Evolutionary conservation across 2,113 vertebrate genomes (phyloP), one percentile per base, ranked within the genome.

Genomic region (Cinclus mexicanus): DNA sequence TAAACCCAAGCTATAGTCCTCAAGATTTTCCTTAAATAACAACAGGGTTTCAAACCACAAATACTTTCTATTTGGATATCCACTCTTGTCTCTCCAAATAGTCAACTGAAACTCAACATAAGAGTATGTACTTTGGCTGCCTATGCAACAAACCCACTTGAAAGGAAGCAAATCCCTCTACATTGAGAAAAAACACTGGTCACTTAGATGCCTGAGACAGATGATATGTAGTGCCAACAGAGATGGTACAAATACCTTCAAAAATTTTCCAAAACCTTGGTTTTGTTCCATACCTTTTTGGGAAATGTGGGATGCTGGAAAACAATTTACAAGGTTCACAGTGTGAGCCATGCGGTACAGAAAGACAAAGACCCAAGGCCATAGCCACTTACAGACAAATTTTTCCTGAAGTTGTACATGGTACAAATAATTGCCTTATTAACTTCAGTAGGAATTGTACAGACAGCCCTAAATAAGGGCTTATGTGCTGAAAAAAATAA

Each of bases 331-430:
- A 87, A 39, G 4, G 31, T 63, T 59, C 65, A 59, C 6, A 70
- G 4, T 17, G 16, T 78, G 47, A 33, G 15, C n/a, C 0, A 0
- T 53, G 46, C 12, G 61, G 28, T 44, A 29, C 6, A 50, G 19
- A 21, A 53, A 49, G 56, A 70, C 46, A n/a, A 25, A 87, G 14
- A 35, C 5, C 16, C 37, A 63, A 21, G 15, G 8, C 60, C 0
- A 0, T 14, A 88, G 39, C 6, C 5, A 35, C 10, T 77, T 64
- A 31, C 3, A 28, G 9, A 57, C 0, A 0, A 70, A 56, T 10
- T 75, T 89, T 59, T 20, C 37, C 41, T 52, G 26, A 75, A 67
- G 7, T 17, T 50, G 26, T 31, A 70, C 4, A 7, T n/a, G 10
- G 28, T 47, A 82, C 25, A 83, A 88, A 44, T 39, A 74, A 67